A percentile compares a stretch with the other conserved stretches of the same genome.
These are phyloP conservation scores for Argyra leucocephala DNA, from an alignment of 2,888 invertebrate species.

Conservation along the genomic window DNA sequence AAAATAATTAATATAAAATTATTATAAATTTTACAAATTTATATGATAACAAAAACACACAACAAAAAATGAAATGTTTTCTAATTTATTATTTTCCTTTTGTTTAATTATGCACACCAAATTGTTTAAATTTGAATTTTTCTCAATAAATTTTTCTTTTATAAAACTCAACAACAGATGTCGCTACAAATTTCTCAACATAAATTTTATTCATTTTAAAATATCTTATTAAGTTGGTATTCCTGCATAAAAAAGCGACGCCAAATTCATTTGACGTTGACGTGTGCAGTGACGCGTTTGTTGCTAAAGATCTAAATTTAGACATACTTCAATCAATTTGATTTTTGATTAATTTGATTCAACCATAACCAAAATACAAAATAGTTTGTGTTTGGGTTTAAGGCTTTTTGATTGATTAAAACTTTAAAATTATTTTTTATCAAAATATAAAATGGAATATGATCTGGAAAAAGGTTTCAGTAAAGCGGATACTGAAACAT, in stretches of 20 bases:
- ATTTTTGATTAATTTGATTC: not conserved
- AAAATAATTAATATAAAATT: no score
- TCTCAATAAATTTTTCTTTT: conserved; percentile 15
- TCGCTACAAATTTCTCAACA: not conserved
- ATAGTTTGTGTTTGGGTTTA: not conserved
- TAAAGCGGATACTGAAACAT: conserved; percentile 35
- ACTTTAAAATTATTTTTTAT: conserved; percentile 10
- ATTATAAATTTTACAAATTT: no score
- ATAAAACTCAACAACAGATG: no score
- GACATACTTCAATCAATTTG: conserved; percentile 10
- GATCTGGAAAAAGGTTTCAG: conserved; percentile 35
- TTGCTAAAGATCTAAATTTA: conserved; percentile 19
- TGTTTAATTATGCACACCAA: no score
- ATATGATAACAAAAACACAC: no score
- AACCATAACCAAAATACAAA: not conserved
- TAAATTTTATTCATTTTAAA: no score
- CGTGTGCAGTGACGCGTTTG: not conserved
- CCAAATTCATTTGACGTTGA: conserved; percentile 9
- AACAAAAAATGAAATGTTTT: no score
- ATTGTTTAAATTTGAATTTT: no score
- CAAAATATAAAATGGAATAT: conserved; percentile 29
- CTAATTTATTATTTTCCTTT: no score
- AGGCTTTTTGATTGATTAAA: not conserved
- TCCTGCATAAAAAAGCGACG: no score
- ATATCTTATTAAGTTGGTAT: no score